A percentile compares a stretch with the other conserved stretches of the same genome.
These are phyloP conservation scores for Pristionchus entomophagus DNA, from an alignment of 2,888 invertebrate genomes.

Conservation along the genomic window DNA sequence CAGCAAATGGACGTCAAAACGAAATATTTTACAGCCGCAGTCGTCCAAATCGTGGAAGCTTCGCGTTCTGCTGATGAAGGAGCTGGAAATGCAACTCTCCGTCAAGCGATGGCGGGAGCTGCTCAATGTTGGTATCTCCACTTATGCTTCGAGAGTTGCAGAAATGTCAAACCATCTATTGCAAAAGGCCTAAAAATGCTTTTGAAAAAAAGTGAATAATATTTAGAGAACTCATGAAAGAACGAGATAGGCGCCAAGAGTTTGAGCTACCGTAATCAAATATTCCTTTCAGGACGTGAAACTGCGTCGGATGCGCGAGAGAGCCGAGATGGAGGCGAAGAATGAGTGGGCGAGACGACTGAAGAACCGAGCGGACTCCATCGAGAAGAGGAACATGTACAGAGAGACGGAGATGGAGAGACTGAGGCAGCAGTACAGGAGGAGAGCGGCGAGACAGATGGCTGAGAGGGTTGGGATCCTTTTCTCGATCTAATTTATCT, in stretches of 20 bases:
- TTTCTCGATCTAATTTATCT: too few relatives aligned
- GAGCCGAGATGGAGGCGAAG: neutral
- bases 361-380: neutral
- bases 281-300: neutral
- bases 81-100: neutral
- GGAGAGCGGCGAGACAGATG: neutral
- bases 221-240: too few relatives aligned
- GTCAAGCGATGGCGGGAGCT: neutral
- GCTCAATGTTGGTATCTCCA: neutral
- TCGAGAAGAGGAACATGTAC: neutral
- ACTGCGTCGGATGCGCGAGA: neutral
- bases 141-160: too few relatives aligned
- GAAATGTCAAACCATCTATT: too few relatives aligned
- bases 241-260: too few relatives aligned
- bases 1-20: neutral
- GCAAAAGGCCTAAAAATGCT: too few relatives aligned
- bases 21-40: neutral
- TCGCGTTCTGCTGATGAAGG: neutral
- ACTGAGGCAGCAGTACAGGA: neutral
- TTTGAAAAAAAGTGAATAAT: too few relatives aligned
- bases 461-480: neutral
- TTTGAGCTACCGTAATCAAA: too few relatives aligned
- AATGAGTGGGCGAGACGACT: neutral
- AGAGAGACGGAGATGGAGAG: neutral
- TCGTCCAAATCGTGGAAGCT: neutral